Base-by-base conservation (phyloP, 2,113 vertebrate species). In the Gorsachius goisagi region DNA sequence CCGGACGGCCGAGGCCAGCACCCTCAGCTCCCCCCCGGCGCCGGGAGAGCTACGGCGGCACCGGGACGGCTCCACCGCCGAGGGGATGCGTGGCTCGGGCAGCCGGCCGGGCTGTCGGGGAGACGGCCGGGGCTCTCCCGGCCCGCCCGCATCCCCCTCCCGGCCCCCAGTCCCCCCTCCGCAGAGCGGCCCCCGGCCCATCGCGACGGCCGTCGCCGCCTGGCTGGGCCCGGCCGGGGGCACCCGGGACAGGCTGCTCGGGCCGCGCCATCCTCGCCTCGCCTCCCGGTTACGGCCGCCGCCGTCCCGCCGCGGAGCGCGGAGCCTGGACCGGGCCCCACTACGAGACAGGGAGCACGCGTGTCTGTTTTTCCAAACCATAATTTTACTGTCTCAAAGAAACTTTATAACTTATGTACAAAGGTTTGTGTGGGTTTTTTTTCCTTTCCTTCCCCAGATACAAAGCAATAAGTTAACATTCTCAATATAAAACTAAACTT, bases 401-500 rank as follows among this genome's bases (percentile, higher is more conserved):
- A 99, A 99, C 97, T 99, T 99, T 99, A 98, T 98, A 99, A 99
- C 98, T 97, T 98, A 98, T 99, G 98, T 99, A 99, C 99, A 99
- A 98, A 99, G 98, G 98, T 98, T 98, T 97, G 75, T 66, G 88
- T 77, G 53, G 63, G 44, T 45, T 45, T 45, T 45, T 88, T 75
- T 67, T 32, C 22, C 19, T 82, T 81, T 92, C 66, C 62, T 97
- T 94, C 73, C 89, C 97, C 94, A 98, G 97, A 98, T 99, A 99
- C 98, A 99, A 99, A 99, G 98, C 97, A 99, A 99, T 99, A 99
- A 99, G 99, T 99, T 99, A 99, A 99, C 98, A 98, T 98, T 98
- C 98, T 99, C 98, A 98, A 98, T 99, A 99, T 99, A 99, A 99
- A 99, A 99, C 99, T 99, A 99, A 99, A 99, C 98, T 98, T 99